Conservation (phyloP, 2,888 invertebrate genomes). For the Andrena chrysosceles region DNA sequence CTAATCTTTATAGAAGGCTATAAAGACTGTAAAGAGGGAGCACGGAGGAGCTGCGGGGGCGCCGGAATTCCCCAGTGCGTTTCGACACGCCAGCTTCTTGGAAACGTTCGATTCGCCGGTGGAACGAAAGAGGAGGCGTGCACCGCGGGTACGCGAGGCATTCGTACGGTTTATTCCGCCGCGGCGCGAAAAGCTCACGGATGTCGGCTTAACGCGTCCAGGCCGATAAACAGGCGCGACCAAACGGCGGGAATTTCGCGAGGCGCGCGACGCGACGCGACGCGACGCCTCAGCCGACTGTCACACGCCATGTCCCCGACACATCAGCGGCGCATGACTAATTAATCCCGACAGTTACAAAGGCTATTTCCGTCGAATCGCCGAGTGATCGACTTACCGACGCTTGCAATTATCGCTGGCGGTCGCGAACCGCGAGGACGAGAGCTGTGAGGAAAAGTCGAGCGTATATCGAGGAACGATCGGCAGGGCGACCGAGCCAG, state of each 20-base stretch:
- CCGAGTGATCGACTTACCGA: conserved; percentile 63
- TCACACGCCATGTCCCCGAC: conserved; percentile 49
- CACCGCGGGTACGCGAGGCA: not conserved
- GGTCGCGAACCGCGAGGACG: conserved; percentile 32
- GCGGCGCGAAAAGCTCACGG: conserved; percentile 23
- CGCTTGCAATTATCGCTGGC: conserved; percentile 60
- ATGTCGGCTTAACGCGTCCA: conserved; percentile 67
- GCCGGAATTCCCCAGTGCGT: conserved; percentile 15
- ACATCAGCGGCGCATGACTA: conserved; percentile 64
- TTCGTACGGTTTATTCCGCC: not conserved
- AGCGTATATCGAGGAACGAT: not conserved
- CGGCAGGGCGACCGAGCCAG: conserved; percentile 19
- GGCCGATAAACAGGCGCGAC: conserved; percentile 72
- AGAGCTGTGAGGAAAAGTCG: conserved; percentile 41
- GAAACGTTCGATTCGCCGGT: conserved; percentile 10
- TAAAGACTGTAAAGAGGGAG: conserved; percentile 20
- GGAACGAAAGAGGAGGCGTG: conserved; percentile 14
- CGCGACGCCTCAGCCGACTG: conserved; percentile 43
- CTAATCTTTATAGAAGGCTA: conserved; percentile 37
- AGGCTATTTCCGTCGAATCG: conserved; percentile 66
- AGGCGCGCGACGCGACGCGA: conserved; percentile 16
- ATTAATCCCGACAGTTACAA: conserved; percentile 64
- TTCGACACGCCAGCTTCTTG: not conserved
- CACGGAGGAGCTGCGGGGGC: not conserved
- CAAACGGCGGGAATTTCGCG: conserved; percentile 64